phyloP scores from a whole-genome alignment of 2,888 invertebrate species.

The Zaprionus lineosus region DNA sequence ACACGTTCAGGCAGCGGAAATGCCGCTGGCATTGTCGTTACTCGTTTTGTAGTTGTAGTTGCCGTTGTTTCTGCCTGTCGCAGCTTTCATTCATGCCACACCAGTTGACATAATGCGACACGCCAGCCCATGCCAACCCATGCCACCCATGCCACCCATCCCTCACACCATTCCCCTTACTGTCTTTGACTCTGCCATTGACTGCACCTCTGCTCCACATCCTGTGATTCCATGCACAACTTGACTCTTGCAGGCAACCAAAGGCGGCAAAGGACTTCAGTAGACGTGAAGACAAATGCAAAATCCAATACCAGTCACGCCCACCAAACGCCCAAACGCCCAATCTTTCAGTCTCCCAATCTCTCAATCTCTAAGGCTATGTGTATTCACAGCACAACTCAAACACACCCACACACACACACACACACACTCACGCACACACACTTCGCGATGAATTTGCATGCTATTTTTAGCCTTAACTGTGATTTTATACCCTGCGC shows the following conservation, averaged over 20 bases:
- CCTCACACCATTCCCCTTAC: not conserved
- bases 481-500: conserved; percentile 27
- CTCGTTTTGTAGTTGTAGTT: conserved; percentile 29
- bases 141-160: not conserved
- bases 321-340: too few species aligned
- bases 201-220: too few species aligned
- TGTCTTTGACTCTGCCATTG: too few species aligned
- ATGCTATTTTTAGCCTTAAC: conserved; percentile 38
- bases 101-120: conserved; percentile 74
- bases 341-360: too few species aligned
- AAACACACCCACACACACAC: not conserved
- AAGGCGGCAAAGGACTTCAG: conserved; percentile 16
- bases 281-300: not conserved
- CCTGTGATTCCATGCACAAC: conserved; percentile 21
- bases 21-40: conserved; percentile 27
- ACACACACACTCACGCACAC: conserved; percentile 4
- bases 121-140: conserved; percentile 11
- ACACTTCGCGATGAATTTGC: conserved; percentile 26
- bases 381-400: too few species aligned
- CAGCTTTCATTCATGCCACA: conserved; percentile 69
- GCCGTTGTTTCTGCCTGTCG: conserved; percentile 43
- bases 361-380: too few species aligned
- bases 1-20: conserved; percentile 41
- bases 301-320: too few species aligned
- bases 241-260: too few species aligned